These are phyloP conservation scores for Eurytoma californica DNA, from an alignment of 2,888 invertebrate genomes.

Conservation along the genomic window DNA sequence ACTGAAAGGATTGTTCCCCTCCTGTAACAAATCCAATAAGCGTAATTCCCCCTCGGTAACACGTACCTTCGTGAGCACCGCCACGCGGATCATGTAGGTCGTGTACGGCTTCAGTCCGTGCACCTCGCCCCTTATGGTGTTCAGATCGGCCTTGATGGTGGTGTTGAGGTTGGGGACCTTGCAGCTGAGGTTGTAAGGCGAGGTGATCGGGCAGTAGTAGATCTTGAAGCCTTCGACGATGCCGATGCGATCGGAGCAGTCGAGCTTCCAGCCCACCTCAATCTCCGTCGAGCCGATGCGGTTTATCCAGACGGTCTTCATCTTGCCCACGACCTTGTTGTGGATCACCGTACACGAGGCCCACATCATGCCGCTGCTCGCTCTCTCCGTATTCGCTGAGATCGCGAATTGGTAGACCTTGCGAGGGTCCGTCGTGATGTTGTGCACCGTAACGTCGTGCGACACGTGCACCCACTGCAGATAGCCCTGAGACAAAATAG, in stretches of 20 bases:
- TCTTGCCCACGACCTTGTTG: slow-evolving; percentile 77
- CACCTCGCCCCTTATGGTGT: slow-evolving; percentile 78
- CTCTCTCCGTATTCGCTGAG: slow-evolving; percentile 82
- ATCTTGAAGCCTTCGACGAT: slow-evolving; percentile 85
- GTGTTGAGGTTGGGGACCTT: slow-evolving; percentile 75
- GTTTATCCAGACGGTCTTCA: slow-evolving; percentile 78
- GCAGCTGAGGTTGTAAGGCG: slow-evolving; percentile 78
- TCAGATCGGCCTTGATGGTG: slow-evolving; percentile 76
- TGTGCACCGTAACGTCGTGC: slow-evolving; percentile 76
- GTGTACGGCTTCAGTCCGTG: slow-evolving; percentile 83
- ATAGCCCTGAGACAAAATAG: slow-evolving; percentile 75
- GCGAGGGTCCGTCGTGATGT: slow-evolving; percentile 78
- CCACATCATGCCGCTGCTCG: slow-evolving; percentile 91
- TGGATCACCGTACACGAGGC: slow-evolving; percentile 83
- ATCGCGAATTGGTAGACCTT: slow-evolving; percentile 86
- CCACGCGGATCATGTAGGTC: slow-evolving; percentile 83
- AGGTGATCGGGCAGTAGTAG: slow-evolving; percentile 83
- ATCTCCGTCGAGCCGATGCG: slow-evolving; percentile 77
- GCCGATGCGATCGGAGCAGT: slow-evolving; percentile 84
- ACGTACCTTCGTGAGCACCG: slow-evolving; percentile 77
- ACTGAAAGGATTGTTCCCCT: no score
- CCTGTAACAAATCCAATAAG: neutral
- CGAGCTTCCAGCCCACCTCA: slow-evolving; percentile 85
- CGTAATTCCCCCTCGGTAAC: neutral
- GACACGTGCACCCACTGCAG: slow-evolving; percentile 79